phyloP scores from a whole-genome alignment of 2,113 vertebrate species.

The Dinomys branickii region DNA sequence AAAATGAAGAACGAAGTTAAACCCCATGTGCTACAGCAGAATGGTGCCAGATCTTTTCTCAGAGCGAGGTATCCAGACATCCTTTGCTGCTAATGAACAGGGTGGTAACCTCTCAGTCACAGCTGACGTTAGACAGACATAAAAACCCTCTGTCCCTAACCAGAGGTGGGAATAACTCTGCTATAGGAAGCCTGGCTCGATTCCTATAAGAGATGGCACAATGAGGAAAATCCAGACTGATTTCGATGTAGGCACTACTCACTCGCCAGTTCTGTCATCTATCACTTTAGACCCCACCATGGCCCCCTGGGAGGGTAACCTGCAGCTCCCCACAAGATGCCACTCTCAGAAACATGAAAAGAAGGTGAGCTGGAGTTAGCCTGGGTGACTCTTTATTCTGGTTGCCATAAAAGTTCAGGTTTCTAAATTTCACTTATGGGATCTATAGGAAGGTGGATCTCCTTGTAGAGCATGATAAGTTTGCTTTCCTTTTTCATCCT shows the following conservation, averaged over 20 bases:
- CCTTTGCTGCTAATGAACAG: not conserved
- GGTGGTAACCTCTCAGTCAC: not conserved
- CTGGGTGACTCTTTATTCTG: not conserved
- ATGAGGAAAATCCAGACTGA: not conserved
- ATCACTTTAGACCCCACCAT: not conserved
- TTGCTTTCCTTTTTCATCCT: not conserved
- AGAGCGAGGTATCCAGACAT: not conserved
- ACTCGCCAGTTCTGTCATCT: not conserved
- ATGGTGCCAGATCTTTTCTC: not conserved
- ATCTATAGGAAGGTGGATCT: not conserved
- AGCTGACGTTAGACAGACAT: not conserved
- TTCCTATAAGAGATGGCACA: not conserved
- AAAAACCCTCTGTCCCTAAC: not conserved
- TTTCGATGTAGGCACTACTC: not conserved
- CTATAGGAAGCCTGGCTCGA: not conserved
- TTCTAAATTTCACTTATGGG: not conserved
- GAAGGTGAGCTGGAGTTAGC: not conserved
- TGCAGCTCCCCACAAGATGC: not conserved
- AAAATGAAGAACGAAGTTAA: slow-evolving; percentile 12
- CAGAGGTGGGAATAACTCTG: not conserved
- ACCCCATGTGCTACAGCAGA: not conserved
- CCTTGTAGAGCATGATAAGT: not conserved
- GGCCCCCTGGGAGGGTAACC: not conserved
- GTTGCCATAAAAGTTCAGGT: not conserved
- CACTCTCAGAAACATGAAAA: not conserved